These are phyloP conservation scores for Felis catus DNA, from an alignment of 2,113 vertebrate species.

Conservation along the genomic window F.catus_Fca126_mat1.0 CM031413.1:132119501-132120000, in stretches of 20 bases:
- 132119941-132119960: background rate
- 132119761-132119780: background rate
- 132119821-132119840: background rate
- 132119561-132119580: background rate
- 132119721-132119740: background rate
- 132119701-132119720: background rate
- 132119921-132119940: background rate
- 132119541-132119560: background rate
- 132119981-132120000: background rate
- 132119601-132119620: background rate
- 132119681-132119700: background rate
- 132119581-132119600: background rate
- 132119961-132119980: background rate
- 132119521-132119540: background rate
- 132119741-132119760: background rate
- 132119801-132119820: background rate
- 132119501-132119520: background rate
- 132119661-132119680: background rate
- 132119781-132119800: background rate
- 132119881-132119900: background rate
- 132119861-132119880: background rate
- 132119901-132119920: background rate
- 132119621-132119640: background rate
- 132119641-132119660: background rate
- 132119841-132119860: background rate